These are phyloP conservation scores for Peromyscus attwateri DNA, from an alignment of 2,797 vertebrate species.

Conservation along the genomic window DNA sequence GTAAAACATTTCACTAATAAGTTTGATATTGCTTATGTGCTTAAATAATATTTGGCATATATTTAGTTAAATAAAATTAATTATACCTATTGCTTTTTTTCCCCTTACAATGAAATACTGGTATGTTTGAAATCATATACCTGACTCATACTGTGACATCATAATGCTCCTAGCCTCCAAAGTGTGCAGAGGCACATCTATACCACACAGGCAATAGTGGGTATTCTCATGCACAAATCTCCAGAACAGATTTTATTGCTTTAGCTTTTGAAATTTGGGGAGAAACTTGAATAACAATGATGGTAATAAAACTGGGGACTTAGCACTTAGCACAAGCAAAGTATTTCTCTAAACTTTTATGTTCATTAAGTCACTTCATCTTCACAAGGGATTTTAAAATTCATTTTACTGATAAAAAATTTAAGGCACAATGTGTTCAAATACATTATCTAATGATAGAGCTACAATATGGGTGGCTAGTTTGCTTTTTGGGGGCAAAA, in stretches of 20 bases:
- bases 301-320: neutral
- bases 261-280: neutral
- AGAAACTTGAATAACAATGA: neutral
- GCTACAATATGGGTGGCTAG: neutral
- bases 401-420: constrained; percentile 20
- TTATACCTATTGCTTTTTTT: neutral
- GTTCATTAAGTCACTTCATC: neutral
- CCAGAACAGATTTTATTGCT: neutral
- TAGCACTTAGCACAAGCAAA: neutral
- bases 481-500: neutral
- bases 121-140: neutral
- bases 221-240: neutral
- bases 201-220: neutral
- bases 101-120: constrained; percentile 4
- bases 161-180: neutral
- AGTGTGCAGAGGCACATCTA: neutral
- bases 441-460: neutral
- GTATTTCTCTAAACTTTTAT: neutral
- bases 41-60: neutral
- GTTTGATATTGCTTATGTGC: neutral
- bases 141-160: neutral
- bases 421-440: neutral
- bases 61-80: constrained; percentile 1
- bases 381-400: constrained; percentile 19
- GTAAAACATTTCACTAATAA: neutral